A percentile compares a stretch with the other conserved stretches of the same genome.
Evolutionary conservation across 2,888 invertebrate species (phyloP).

Genomic region (Trissolcus brochymenae): DNA sequence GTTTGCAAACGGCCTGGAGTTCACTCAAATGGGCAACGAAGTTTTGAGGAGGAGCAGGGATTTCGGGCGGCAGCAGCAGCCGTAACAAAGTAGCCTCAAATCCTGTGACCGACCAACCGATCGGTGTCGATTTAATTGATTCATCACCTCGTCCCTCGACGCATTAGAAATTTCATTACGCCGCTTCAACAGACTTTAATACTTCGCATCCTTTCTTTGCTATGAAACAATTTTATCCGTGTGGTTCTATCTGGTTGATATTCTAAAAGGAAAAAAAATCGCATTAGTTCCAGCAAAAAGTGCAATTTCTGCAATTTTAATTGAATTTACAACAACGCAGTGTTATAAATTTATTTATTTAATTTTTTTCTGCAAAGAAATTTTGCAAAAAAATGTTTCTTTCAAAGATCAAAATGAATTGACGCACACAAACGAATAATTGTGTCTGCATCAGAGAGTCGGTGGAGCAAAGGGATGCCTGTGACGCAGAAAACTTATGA

Average conservation of each 20-base stretch:
- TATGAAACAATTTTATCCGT: not conserved
- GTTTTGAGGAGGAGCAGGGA: constrained; percentile 25
- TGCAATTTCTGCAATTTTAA: not conserved
- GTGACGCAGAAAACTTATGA: constrained; percentile 71
- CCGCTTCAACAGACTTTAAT: constrained; percentile 57
- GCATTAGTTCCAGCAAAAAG: not conserved
- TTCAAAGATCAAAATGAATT: constrained; percentile 7
- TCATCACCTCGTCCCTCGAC: constrained; percentile 61
- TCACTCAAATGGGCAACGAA: constrained; percentile 44
- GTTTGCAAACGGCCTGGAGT: constrained; percentile 46
- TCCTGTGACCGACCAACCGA: constrained; percentile 53
- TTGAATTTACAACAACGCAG: not conserved
- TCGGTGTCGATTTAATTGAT: constrained; percentile 66
- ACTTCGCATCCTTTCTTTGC: constrained; percentile 34
- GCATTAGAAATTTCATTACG: constrained; percentile 67
- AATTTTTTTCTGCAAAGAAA: not conserved
- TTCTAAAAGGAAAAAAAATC: not conserved
- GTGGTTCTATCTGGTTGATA: not conserved
- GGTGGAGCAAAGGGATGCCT: constrained; percentile 63
- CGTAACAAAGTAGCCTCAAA: constrained; percentile 54
- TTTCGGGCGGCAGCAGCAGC: constrained; percentile 8
- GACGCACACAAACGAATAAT: constrained; percentile 20
- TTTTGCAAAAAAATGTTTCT: too few species aligned
- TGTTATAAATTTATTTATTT: not conserved
- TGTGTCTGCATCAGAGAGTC: constrained; percentile 49